Evolutionary conservation across 2,888 invertebrate genomes (phyloP).

Genomic region (Leuctra nigra): DNA sequence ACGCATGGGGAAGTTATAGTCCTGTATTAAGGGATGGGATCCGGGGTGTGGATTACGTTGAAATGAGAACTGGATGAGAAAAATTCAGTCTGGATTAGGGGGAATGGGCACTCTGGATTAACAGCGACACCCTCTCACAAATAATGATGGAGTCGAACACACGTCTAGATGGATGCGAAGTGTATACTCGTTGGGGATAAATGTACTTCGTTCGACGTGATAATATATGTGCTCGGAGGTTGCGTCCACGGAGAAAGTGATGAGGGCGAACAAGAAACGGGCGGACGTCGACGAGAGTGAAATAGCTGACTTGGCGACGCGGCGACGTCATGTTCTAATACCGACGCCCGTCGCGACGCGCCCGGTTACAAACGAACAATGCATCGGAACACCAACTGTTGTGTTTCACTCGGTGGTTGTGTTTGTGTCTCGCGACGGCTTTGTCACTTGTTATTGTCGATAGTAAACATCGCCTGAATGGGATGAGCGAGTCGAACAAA

Average conservation of each 20-base stretch:
- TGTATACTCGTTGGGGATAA: not conserved
- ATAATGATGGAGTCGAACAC: conserved; percentile 1
- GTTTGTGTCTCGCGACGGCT: not conserved
- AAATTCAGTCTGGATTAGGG: conserved; percentile 18
- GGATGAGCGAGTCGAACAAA: too few relatives aligned
- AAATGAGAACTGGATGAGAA: conserved; percentile 23
- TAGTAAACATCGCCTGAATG: too few relatives aligned
- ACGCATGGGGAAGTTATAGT: not conserved
- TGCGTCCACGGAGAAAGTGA: conserved; percentile 13
- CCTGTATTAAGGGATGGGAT: conserved; percentile 5
- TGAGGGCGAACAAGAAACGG: conserved; percentile 21
- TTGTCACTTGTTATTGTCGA: not conserved
- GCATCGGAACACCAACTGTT: too few relatives aligned
- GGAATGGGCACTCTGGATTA: conserved; percentile 9
- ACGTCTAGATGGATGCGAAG: not conserved
- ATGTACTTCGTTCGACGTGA: not conserved
- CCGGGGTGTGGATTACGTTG: conserved; percentile 20
- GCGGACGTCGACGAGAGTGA: conserved; percentile 13
- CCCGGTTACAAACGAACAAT: too few relatives aligned
- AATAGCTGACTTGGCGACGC: conserved; percentile 17
- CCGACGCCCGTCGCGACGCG: too few relatives aligned
- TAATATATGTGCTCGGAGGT: conserved; percentile 6
- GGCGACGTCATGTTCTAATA: too few relatives aligned
- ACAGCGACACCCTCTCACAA: not conserved
- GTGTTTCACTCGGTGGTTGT: too few relatives aligned